Evolutionary conservation across 2,888 invertebrate genomes (phyloP).

Genomic region (Dryococelus australis): DNA sequence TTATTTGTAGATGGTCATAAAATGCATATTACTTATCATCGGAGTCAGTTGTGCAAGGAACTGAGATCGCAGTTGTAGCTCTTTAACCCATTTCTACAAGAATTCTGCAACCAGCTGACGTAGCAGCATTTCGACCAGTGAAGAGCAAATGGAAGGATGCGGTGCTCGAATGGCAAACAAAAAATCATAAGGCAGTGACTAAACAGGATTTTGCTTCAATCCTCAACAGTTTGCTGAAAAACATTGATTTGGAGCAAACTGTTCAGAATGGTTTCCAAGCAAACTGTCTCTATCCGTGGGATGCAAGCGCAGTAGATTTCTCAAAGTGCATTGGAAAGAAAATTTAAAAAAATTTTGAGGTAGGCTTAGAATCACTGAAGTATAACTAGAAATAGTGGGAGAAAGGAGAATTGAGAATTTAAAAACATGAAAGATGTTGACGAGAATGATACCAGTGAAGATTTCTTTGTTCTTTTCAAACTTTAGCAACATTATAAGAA

Average conservation of each 20-base stretch:
- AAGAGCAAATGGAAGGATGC: constrained; percentile 9
- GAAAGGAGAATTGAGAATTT: background rate
- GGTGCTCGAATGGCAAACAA: background rate
- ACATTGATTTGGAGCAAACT: constrained; percentile 48
- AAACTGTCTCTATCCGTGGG: constrained; percentile 47
- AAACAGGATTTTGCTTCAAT: background rate
- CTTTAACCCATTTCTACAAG: background rate
- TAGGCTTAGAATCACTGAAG: background rate
- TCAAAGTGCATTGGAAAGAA: background rate
- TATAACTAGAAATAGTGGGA: background rate
- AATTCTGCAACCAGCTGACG: background rate
- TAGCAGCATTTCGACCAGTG: background rate
- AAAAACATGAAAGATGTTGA: background rate
- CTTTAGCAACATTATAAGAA: background rate
- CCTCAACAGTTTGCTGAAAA: background rate
- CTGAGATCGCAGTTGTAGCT: background rate
- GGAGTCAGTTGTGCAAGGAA: background rate
- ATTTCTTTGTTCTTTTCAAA: background rate
- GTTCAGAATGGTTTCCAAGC: constrained; percentile 52
- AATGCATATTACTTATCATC: background rate
- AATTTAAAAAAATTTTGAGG: background rate
- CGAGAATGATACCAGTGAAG: background rate
- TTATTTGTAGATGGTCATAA: background rate
- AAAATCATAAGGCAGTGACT: background rate
- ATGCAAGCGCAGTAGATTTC: background rate